A percentile compares a stretch with the other conserved stretches of the same genome.
phyloP scores from a whole-genome alignment of 2,888 invertebrate genomes.

The Bombyx huttoni region DNA sequence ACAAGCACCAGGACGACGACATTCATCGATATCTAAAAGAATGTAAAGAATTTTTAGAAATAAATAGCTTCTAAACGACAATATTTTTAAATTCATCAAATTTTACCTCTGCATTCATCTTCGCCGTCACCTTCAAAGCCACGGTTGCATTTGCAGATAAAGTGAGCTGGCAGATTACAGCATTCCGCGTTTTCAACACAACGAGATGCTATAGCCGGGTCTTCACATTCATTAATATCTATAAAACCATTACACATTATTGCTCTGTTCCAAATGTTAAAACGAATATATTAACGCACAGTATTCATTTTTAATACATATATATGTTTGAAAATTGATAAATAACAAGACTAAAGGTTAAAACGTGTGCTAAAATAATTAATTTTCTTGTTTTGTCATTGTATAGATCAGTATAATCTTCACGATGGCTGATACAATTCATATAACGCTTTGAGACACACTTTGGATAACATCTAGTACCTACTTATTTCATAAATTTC shows the following conservation, averaged over 20 bases:
- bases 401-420: too few relatives aligned
- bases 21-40: conserved; percentile 88
- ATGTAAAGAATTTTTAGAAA: not conserved
- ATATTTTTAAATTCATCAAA: too few relatives aligned
- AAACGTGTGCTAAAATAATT: too few relatives aligned
- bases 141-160: conserved; percentile 92
- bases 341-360: too few relatives aligned
- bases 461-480: too few relatives aligned
- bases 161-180: conserved; percentile 94
- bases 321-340: too few relatives aligned
- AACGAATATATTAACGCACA: conserved; percentile 1
- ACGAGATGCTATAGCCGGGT: conserved; percentile 84
- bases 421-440: too few relatives aligned
- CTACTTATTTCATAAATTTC: too few relatives aligned
- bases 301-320: not conserved
- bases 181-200: conserved; percentile 95
- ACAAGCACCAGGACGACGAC: conserved; percentile 84
- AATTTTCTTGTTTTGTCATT: too few relatives aligned
- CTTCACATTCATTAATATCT: conserved; percentile 92
- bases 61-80: too few relatives aligned
- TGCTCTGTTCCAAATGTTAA: not conserved
- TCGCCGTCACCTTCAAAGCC: conserved; percentile 94
- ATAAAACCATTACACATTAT: conserved; percentile 5
- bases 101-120: conserved; percentile 82
- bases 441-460: too few relatives aligned